A percentile compares a stretch with the other conserved stretches of the same genome.
These are phyloP conservation scores for Nibea albiflora DNA, from an alignment of 2,113 vertebrate genomes.

Conservation along the genomic window DNA sequence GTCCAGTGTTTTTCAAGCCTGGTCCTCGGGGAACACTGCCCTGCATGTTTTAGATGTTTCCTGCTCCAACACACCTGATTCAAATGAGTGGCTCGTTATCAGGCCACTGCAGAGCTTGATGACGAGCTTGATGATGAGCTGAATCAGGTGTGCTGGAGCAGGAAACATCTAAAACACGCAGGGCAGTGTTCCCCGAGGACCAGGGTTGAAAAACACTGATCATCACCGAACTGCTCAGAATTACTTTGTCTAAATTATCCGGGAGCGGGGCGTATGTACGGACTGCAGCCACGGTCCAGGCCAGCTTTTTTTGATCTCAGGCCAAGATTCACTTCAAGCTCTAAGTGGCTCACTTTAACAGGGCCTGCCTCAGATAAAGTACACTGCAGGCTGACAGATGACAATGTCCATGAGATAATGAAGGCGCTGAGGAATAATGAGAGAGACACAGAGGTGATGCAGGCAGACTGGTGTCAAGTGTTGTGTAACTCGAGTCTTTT, in stretches of 20 bases:
- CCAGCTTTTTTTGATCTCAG: slow-evolving; percentile 16
- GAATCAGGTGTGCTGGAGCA: no score
- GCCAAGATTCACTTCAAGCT: slow-evolving; percentile 22
- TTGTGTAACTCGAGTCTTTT: slow-evolving; percentile 9
- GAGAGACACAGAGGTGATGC: background rate
- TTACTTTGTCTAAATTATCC: background rate
- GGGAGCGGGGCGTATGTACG: background rate
- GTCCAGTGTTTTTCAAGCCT: no score
- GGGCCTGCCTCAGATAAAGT: slow-evolving; percentile 10
- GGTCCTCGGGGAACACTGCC: no score
- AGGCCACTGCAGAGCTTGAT: no score
- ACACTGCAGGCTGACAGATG: background rate
- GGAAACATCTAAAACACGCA: no score
- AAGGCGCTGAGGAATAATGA: slow-evolving; percentile 17
- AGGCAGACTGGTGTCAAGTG: background rate
- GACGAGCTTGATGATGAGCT: no score
- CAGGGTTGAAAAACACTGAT: no score
- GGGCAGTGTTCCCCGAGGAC: no score
- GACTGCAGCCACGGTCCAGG: background rate
- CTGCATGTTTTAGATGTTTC: no score
- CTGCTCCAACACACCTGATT: no score
- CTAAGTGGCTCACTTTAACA: slow-evolving; percentile 11
- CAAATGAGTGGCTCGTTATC: no score
- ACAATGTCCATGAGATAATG: background rate
- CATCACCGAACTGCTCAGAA: background rate